Conservation (phyloP, 2,888 invertebrate species). For the Lepidocyrtoides sp. region DNA sequence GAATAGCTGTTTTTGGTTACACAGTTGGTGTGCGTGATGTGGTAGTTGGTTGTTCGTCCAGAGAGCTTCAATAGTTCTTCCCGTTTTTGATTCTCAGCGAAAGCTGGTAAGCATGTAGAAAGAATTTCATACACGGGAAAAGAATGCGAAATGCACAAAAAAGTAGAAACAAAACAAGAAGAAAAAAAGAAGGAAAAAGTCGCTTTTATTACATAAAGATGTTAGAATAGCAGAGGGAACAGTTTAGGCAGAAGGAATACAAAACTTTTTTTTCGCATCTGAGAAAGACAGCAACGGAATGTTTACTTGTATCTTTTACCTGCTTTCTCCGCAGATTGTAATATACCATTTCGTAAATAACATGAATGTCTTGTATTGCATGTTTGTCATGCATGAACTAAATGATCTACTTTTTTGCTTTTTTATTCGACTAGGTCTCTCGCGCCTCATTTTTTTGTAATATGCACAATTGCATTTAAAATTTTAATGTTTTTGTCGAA, state of each 20-base stretch:
- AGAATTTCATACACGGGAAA: slow-evolving; percentile 49
- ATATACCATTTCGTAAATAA: not conserved
- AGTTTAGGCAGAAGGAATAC: not conserved
- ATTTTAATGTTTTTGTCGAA: slow-evolving; percentile 5
- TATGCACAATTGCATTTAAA: slow-evolving; percentile 28
- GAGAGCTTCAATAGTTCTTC: slow-evolving; percentile 40
- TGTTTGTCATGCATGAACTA: not conserved
- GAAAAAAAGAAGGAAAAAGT: slow-evolving; percentile 3
- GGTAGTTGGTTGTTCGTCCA: slow-evolving; percentile 56
- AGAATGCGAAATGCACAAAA: slow-evolving; percentile 51
- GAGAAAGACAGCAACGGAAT: slow-evolving; percentile 37
- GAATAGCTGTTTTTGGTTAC: slow-evolving; percentile 45
- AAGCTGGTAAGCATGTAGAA: slow-evolving; percentile 41
- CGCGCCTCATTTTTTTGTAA: not conserved
- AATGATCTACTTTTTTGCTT: not conserved
- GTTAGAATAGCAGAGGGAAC: not conserved
- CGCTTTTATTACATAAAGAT: slow-evolving; percentile 1
- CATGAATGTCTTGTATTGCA: not conserved
- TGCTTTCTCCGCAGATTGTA: not conserved
- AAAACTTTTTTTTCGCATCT: slow-evolving; percentile 37
- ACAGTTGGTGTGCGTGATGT: slow-evolving; percentile 73
- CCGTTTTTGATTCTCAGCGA: slow-evolving; percentile 41
- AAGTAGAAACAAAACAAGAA: slow-evolving; percentile 51
- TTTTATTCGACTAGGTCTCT: not conserved
- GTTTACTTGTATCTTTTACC: slow-evolving; percentile 36